Conservation (phyloP, 2,888 invertebrate genomes). For the Notocelia uddmanniana region DNA sequence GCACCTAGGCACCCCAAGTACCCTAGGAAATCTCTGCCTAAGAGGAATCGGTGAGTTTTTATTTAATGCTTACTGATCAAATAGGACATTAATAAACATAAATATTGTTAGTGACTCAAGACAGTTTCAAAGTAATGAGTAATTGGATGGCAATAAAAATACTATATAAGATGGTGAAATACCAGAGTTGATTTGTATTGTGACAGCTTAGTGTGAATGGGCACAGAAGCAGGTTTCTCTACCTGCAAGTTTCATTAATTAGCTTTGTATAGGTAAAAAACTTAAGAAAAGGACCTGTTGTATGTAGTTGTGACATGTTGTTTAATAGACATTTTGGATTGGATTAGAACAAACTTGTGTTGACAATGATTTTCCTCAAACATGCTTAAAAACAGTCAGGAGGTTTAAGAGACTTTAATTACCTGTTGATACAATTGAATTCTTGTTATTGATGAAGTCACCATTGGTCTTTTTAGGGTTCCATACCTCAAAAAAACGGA, state of each 20-base stretch:
- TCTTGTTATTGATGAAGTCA: not conserved
- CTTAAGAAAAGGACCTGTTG: no score
- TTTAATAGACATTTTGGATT: no score
- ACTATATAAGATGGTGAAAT: not conserved
- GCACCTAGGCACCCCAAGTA: constrained; percentile 97
- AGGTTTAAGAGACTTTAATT: no score
- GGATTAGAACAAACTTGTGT: not conserved
- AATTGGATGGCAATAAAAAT: not conserved
- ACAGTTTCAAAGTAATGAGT: not conserved
- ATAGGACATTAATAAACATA: not conserved
- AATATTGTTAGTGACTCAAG: not conserved
- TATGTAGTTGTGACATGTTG: no score
- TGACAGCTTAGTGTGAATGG: no score
- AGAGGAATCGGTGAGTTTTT: constrained; percentile 92
- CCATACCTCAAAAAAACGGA: no score
- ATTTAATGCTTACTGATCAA: not conserved
- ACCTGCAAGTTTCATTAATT: no score
- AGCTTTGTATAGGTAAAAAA: no score
- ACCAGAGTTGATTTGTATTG: not conserved
- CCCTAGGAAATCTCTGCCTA: constrained; percentile 97
- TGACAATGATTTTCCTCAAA: not conserved
- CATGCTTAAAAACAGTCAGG: not conserved
- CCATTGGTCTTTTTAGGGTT: no score
- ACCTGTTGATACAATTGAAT: not conserved
- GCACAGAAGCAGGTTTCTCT: no score